Conservation (phyloP, 2,888 invertebrate genomes). For the Drosophila vallismaia region DNA sequence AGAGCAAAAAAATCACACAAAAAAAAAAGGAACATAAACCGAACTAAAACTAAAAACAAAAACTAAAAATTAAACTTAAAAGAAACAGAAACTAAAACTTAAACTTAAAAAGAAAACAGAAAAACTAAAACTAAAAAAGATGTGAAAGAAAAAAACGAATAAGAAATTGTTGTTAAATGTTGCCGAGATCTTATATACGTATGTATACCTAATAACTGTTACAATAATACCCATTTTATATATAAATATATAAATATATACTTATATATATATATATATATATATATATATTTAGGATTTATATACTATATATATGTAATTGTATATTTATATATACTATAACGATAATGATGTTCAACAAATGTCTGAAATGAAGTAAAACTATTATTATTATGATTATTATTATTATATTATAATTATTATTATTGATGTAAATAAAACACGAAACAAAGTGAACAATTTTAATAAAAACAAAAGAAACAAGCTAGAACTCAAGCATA, state of each 20-base stretch:
- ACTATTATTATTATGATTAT: conserved; percentile 34
- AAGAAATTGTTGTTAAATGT: conserved; percentile 52
- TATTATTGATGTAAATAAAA: conserved; percentile 43
- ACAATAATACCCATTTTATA: conserved; percentile 43
- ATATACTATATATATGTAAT: not conserved
- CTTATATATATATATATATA: conserved; percentile 26
- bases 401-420: not conserved
- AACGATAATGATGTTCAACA: conserved; percentile 48
- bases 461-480: conserved; percentile 27
- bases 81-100: not conserved
- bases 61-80: conserved; percentile 7
- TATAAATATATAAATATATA: conserved; percentile 27
- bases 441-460: conserved; percentile 31
- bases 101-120: conserved; percentile 4
- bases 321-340: conserved; percentile 7
- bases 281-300: conserved; percentile 9
- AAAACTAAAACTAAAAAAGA: conserved; percentile 7
- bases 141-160: conserved; percentile 31
- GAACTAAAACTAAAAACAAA: conserved; percentile 10
- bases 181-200: conserved; percentile 51
- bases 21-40: conserved; percentile 1
- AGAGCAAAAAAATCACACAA: conserved; percentile 28
- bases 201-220: conserved; percentile 57
- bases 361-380: conserved; percentile 56
- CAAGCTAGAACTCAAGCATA: conserved; percentile 13